These are phyloP conservation scores for Limanda limanda DNA, from an alignment of 2,113 vertebrate genomes.

Conservation along the genomic window DNA sequence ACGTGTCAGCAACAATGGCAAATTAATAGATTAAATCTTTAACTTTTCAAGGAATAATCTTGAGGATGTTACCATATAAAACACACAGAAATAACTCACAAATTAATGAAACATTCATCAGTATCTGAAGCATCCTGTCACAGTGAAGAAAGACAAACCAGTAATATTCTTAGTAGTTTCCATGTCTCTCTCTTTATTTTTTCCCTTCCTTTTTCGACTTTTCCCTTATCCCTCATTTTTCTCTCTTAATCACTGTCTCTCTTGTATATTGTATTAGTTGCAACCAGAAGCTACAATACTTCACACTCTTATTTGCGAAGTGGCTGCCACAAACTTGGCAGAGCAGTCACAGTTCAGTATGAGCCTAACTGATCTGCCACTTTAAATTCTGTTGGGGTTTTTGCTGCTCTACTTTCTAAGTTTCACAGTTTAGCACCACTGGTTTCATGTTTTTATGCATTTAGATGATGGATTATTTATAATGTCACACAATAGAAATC, in stretches of 20 bases:
- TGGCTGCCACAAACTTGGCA: constrained; percentile 23
- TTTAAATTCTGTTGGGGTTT: background rate
- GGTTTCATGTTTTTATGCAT: background rate
- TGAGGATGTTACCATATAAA: background rate
- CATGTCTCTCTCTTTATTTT: background rate
- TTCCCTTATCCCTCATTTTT: background rate
- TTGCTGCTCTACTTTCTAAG: background rate
- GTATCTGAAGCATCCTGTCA: background rate
- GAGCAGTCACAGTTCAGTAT: background rate
- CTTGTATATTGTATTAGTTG: constrained; percentile 34
- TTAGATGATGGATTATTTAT: background rate
- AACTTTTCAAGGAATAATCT: background rate
- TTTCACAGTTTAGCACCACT: background rate
- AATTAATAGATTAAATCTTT: background rate
- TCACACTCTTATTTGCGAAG: background rate
- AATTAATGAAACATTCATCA: background rate
- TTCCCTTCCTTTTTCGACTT: background rate
- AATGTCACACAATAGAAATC: no score
- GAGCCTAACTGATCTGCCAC: constrained; percentile 16
- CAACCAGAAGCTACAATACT: constrained; percentile 24
- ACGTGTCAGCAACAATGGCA: constrained; percentile 12
- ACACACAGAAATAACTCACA: background rate
- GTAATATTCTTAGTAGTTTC: background rate
- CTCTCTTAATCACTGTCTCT: constrained; percentile 2
- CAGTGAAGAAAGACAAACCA: no score